Base-by-base conservation (phyloP, 2,888 invertebrate species). In the Drosophila tripunctata region DNA sequence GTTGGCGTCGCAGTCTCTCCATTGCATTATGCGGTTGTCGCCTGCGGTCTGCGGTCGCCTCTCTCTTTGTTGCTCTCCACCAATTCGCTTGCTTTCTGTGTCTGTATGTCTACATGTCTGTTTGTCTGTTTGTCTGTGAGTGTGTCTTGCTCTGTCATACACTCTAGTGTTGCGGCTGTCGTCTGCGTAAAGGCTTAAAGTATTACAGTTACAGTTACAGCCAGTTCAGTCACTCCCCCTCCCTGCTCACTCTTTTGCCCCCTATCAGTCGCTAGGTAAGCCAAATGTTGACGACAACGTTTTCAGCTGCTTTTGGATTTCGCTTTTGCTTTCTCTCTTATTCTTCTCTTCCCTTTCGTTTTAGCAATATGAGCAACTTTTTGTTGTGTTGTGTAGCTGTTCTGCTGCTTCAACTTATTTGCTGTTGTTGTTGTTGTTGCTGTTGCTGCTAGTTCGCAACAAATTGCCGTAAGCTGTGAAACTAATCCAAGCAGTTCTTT, bases 121-220 rank as follows among this genome's bases (percentile, higher is more conserved):
- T 8, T 15, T 7, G 10, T 27, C 10, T 8, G 10, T 27, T 27
- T 27, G 27, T 10, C 19, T n/a, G n/a, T n/a, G n/a, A n/a, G n/a
- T n/a, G n/a, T n/a, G n/a, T n/a, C n/a, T n/a, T n/a, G 4, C 40
- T 31, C 69, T 43, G 17, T 14, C 57, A 22, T 22, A n/a, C 10
- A 30, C n/a, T 31, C 40, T 48, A 21, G 45, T 48, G 33, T 45
- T 60, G 66, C 41, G 68, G 72, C 69, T 72, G 77, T 77, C 80
- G 86, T 85, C 81, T 86, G 86, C 80, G 80, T 83, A 79, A 83
- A 69, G 81, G 86, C 83, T 81, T 81, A 81, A 81, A 86, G 86
- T 86, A 86, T 81, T 81, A 81, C 86, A 73, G 85, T 85, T 78
- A 85, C 79, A 85, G 80, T 79, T 58, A 73, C 67, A 56, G 73